These are phyloP conservation scores for Onychomys leucogaster DNA, from an alignment of 2,797 vertebrate genomes.

Conservation along the genomic window DNA sequence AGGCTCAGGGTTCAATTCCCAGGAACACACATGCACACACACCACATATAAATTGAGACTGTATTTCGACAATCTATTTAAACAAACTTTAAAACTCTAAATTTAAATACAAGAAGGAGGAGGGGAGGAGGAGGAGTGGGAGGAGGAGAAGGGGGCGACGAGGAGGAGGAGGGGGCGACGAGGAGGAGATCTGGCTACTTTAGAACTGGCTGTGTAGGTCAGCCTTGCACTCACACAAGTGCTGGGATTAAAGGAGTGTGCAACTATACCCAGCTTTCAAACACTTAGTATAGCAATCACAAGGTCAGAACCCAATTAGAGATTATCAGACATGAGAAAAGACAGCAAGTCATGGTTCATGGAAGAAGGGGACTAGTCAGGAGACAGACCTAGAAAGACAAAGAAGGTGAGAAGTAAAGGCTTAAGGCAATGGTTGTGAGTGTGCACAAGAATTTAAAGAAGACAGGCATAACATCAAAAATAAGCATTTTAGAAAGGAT, in stretches of 20 bases:
- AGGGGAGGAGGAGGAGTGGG: no score
- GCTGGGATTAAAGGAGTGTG: not conserved
- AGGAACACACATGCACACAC: not conserved
- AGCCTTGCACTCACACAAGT: not conserved
- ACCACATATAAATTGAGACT: not conserved
- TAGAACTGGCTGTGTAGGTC: not conserved
- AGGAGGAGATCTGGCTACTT: not conserved
- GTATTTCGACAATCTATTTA: no score
- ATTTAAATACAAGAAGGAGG: not conserved
- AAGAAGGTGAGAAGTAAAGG: not conserved
- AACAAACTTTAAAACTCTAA: conserved; percentile 20
- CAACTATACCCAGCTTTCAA: not conserved
- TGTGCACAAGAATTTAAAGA: not conserved
- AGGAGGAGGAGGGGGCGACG: no score
- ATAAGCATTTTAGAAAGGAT: not conserved
- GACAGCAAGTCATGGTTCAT: not conserved
- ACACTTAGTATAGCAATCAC: not conserved
- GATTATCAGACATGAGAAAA: not conserved
- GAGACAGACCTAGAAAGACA: not conserved
- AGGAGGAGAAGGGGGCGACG: no score
- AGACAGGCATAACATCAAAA: not conserved
- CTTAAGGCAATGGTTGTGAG: not conserved
- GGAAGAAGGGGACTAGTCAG: not conserved
- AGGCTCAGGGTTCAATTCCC: not conserved
- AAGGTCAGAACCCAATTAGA: not conserved